Conservation (phyloP, 2,113 vertebrate species). For the Bufo gargarizans region DNA sequence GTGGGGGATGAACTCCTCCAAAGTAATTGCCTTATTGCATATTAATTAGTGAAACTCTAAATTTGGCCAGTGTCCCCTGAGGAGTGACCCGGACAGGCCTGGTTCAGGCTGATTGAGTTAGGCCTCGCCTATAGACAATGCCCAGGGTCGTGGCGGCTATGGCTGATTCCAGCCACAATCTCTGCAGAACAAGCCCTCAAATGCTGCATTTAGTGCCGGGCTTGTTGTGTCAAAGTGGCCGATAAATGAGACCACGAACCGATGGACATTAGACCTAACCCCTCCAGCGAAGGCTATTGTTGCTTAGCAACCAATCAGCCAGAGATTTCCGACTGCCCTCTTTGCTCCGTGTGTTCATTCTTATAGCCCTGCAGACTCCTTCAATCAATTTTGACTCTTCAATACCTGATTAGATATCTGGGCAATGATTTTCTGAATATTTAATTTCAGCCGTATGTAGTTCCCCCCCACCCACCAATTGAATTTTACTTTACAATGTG, state of each 20-base stretch:
- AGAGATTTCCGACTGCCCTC: constrained; percentile 16
- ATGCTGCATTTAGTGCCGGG: constrained; percentile 8
- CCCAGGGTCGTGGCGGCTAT: neutral
- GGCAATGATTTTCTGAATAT: neutral
- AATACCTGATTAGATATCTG: constrained; percentile 37
- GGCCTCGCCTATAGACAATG: neutral
- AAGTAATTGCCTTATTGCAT: constrained; percentile 43
- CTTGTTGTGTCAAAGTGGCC: constrained; percentile 30
- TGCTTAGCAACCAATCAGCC: constrained; percentile 49
- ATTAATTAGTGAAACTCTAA: neutral
- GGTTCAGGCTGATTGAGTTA: neutral
- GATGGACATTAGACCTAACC: constrained; percentile 35
- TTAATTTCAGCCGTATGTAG: neutral
- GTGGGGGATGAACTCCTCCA: neutral
- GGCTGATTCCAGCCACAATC: neutral
- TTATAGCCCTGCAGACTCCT: constrained; percentile 29
- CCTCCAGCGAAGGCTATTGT: constrained; percentile 37
- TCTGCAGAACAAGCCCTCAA: neutral
- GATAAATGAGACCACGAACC: constrained; percentile 42
- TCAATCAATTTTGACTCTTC: constrained; percentile 42
- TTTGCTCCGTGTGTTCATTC: constrained; percentile 1
- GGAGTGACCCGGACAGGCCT: neutral
- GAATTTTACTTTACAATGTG: neutral
- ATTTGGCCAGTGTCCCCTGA: neutral
- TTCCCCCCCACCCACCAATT: neutral